Evolutionary conservation across 2,113 vertebrate species (phyloP).

Genomic region (Megaceryle torquata): DNA sequence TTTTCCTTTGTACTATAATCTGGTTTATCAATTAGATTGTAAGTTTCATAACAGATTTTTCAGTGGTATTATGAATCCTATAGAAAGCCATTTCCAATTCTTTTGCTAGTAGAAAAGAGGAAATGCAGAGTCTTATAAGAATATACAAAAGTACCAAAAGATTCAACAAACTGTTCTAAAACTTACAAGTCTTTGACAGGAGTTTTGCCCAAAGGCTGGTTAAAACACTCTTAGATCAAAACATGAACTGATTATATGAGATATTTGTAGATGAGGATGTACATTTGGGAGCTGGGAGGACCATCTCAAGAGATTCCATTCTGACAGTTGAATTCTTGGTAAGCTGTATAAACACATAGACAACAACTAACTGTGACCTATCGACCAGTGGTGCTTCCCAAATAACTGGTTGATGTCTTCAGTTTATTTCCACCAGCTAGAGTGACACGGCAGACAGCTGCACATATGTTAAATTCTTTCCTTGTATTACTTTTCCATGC

Average conservation of each 20-base stretch:
- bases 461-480: slow-evolving; percentile 40
- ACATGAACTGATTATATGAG: not conserved
- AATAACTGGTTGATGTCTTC: not conserved
- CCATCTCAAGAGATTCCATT: not conserved
- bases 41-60: not conserved
- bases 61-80: not conserved
- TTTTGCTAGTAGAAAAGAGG: not conserved
- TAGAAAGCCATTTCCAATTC: not conserved
- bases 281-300: not conserved
- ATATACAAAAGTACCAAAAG: not conserved
- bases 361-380: not conserved
- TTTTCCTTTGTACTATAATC: not conserved
- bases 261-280: not conserved
- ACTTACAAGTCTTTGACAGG: not conserved
- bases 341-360: not conserved
- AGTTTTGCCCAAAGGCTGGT: not conserved
- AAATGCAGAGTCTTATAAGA: not conserved
- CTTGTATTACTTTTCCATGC: not conserved
- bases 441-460: slow-evolving; percentile 51
- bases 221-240: not conserved
- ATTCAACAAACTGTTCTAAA: not conserved
- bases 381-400: not conserved
- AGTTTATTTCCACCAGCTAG: not conserved
- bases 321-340: not conserved
- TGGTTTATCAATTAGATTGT: not conserved